Evolutionary conservation across 2,113 vertebrate genomes (phyloP), one percentile per base, ranked within the genome.

Genomic region (Lophotis ruficrista): DNA sequence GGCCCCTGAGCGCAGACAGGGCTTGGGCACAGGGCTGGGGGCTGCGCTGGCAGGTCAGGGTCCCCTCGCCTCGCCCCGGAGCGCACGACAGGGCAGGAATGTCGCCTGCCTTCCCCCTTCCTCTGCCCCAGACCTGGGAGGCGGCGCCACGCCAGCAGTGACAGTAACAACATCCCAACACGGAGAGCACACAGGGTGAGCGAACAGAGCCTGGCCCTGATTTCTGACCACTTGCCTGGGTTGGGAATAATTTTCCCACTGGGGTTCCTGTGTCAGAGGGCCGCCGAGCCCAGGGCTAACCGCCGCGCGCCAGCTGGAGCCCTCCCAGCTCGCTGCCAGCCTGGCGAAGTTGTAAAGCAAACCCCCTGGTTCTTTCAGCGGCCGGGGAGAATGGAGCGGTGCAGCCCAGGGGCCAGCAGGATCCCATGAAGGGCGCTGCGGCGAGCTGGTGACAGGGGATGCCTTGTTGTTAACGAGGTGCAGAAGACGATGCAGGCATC

Each of bases 211-310:
- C 62, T 80, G 85, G 88, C 66, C 62, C 54, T 37, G 43, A 18
- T 94, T 95, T 89, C 47, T 94, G 78, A 83, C 71, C 25, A 5
- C 82, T 92, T 87, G 65, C 50, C 58, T 4, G 19, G 23, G 38
- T 86, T 86, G 79, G 85, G 66, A 92, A 85, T 94, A 35, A 57
- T 95, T 65, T 83, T 93, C 92, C 79, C 19, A 0, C 70, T 76
- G 61, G 81, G 57, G 58, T 84, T 94, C 30, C 75, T 65, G 62
- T 94, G 90, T 92, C 75, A 88, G 82, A 90, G 65, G 57, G 66
- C 20, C 12, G 75, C 38, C 0, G 1, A 94, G 88, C 82, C 88
- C 8, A 4, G 57, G 62, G 79, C 68, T 90, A 66, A 48, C 56
- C 1, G 1, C n/a, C 1, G 38, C 54, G 47, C 0, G 51, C 91